Base-by-base conservation (phyloP, 2,113 vertebrate genomes). In the Lepisosteus osseus region DNA sequence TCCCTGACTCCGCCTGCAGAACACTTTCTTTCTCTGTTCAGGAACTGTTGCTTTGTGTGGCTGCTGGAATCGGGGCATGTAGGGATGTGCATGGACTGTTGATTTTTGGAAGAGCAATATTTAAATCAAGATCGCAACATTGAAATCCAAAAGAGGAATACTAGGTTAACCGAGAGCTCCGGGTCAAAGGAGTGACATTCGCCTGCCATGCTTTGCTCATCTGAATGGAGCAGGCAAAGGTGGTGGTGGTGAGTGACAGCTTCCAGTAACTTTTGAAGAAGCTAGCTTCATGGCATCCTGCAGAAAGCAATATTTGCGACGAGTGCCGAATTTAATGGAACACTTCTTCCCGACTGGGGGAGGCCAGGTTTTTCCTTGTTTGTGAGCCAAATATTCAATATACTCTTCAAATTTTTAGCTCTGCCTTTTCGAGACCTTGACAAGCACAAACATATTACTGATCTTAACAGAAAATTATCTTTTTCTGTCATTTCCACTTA, bases 391-490 rank as follows among this genome's bases (percentile, higher is more conserved):
- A 92, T 82, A 83, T 89, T 86, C 87, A 87, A 87, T 85, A 89
- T 88, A 85, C 88, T 92, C 87, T 89, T 86, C 82, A 87, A 86
- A 76, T 89, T 88, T 88, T 88, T 87, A 89, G 84, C 90, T 91
- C 86, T 91, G 91, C 91, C 90, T 91, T 92, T 87, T 88, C 84
- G 90, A 88, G 89, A 93, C 86, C 86, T 88, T 91, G 90, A 92
- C 88, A 93, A 93, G 91, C 91, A 93, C 91, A 93, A 93, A 91
- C 85, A 84, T 90, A 85, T 89, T 86, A 89, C 82, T 88, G 86
- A 89, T 84, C 81, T 84, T 87, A 76, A 76, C 68, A 68, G 68
- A 70, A 47, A 72, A 69, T 61, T 84, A 76, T 87, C 73, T 75
- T 77, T 83, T 79, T 29, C 15, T 82, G 78, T 89, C 76, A 81